Evolutionary conservation across 53 echinoderm and acorn worm genomes (phyloP).

Genomic region (Echinarachnius parma): DNA sequence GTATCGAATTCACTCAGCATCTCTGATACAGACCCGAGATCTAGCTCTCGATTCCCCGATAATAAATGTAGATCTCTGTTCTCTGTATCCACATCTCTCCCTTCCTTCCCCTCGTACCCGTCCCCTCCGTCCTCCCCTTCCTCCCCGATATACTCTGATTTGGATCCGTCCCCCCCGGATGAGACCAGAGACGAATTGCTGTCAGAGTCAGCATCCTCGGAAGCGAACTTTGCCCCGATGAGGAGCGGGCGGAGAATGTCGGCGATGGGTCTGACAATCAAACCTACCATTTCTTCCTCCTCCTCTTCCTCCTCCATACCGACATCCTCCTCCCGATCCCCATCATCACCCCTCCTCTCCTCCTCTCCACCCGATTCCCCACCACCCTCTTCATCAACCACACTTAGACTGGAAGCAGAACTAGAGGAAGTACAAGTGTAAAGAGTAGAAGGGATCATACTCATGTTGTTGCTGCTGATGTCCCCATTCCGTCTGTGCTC

Average conservation of each 20-base stretch:
- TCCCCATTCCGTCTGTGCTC: slow-evolving; percentile 46
- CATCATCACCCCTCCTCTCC: neutral
- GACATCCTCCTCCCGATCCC: neutral
- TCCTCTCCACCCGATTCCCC: neutral
- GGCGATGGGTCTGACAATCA: slow-evolving; percentile 24
- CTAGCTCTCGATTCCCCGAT: slow-evolving; percentile 17
- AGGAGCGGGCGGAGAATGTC: slow-evolving; percentile 43
- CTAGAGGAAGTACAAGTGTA: slow-evolving; percentile 63
- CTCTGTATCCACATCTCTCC: slow-evolving; percentile 43
- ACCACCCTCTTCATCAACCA: slow-evolving; percentile 34
- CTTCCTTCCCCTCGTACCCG: slow-evolving; percentile 41
- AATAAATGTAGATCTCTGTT: slow-evolving; percentile 18
- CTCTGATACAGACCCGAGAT: slow-evolving; percentile 45
- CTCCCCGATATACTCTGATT: slow-evolving; percentile 37
- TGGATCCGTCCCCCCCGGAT: slow-evolving; percentile 5
- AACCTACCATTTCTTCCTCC: neutral
- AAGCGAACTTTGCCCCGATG: slow-evolving; percentile 36
- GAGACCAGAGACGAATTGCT: slow-evolving; percentile 27
- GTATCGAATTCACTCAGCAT: slow-evolving; percentile 48
- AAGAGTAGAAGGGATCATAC: too few species aligned
- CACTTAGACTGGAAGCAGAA: slow-evolving; percentile 51
- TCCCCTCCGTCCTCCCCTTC: slow-evolving; percentile 45
- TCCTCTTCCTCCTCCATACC: neutral
- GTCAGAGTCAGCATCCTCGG: slow-evolving; percentile 20
- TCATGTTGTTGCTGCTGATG: slow-evolving; percentile 65